Conservation (phyloP, 2,888 invertebrate species). For the Cheilosia vulpina region DNA sequence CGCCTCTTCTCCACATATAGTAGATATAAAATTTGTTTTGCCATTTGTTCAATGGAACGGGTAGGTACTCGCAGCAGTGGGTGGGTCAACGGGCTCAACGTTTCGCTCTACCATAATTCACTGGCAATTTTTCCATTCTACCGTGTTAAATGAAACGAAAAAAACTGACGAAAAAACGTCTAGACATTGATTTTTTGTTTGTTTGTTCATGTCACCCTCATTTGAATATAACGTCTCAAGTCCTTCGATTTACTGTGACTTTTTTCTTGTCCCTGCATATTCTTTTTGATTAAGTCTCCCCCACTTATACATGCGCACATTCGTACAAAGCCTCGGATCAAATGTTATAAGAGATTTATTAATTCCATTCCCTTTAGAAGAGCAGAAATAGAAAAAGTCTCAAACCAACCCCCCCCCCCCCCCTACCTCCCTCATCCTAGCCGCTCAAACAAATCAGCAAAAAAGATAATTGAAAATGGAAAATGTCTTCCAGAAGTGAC, state of each 20-base stretch:
- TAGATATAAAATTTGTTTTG: too few relatives aligned
- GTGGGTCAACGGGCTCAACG: background rate
- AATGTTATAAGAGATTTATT: constrained; percentile 17
- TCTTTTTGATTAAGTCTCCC: background rate
- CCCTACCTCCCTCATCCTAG: too few relatives aligned
- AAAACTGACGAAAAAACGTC: background rate
- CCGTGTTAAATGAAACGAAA: background rate
- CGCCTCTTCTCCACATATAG: background rate
- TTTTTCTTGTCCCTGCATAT: background rate
- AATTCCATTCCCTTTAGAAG: constrained; percentile 11
- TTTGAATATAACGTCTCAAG: constrained; percentile 19
- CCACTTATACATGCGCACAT: background rate
- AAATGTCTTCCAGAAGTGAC: background rate
- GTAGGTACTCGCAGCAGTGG: too few relatives aligned
- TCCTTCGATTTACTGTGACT: constrained; percentile 8
- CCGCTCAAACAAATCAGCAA: background rate
- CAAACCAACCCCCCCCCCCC: too few relatives aligned
- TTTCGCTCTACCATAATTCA: background rate
- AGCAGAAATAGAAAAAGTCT: background rate
- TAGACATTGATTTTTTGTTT: constrained; percentile 17
- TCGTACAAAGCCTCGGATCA: background rate
- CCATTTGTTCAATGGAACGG: too few relatives aligned
- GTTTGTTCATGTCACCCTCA: background rate
- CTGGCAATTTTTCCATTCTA: background rate
- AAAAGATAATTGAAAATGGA: constrained; percentile 31